Percentiles rank a stretch among this genome's conserved stretches.
Conservation (phyloP, 2,797 vertebrate genomes). For the Scolopax bukidnonensis region DNA sequence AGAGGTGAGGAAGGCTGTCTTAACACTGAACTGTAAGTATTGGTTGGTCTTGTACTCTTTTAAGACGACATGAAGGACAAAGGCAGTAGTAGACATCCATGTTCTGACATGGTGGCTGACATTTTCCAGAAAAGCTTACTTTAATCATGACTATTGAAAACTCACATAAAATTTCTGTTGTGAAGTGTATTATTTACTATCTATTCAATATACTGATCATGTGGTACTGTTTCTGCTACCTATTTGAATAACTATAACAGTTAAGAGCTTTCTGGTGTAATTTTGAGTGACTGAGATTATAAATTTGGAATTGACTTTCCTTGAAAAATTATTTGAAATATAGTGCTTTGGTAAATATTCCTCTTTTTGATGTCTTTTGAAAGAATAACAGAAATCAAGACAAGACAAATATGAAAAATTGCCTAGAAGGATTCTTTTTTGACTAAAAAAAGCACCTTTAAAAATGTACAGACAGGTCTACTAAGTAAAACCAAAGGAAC, state of each 20-base stretch:
- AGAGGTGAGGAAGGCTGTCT: conserved; percentile 76
- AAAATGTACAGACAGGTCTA: background rate
- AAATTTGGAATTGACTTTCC: background rate
- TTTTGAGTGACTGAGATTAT: background rate
- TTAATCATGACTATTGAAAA: background rate
- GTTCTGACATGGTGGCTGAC: background rate
- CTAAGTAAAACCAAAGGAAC: background rate
- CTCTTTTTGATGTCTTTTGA: background rate
- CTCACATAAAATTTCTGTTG: background rate
- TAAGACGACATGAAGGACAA: background rate
- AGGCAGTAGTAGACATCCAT: background rate
- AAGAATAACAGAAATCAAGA: background rate
- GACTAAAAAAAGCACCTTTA: background rate
- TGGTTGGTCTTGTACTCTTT: background rate
- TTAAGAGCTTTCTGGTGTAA: background rate
- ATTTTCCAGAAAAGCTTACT: background rate
- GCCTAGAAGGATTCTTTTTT: background rate
- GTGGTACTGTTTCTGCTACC: background rate
- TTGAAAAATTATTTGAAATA: background rate
- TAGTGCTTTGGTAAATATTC: background rate
- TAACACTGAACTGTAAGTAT: conserved; percentile 77
- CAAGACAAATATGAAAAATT: background rate
- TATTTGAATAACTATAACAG: background rate
- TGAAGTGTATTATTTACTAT: background rate
- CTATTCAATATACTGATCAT: background rate